Evolutionary conservation across 23 tunicate genomes (phyloP).

Genomic region (Clavelina lepadiformis): DNA sequence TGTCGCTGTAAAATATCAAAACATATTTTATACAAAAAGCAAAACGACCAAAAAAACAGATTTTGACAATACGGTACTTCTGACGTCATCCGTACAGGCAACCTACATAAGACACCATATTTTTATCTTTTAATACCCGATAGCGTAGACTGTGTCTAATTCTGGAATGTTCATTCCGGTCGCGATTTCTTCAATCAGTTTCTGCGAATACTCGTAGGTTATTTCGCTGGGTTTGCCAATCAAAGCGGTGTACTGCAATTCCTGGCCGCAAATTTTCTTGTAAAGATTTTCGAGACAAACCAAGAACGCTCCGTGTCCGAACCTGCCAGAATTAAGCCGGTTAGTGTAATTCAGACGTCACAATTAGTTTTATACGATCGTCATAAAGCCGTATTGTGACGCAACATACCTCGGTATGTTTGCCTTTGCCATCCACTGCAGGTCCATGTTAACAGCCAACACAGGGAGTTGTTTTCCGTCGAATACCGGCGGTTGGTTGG

Average conservation of each 20-base stretch:
- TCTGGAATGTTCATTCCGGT: constrained; percentile 47
- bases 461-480: constrained; percentile 71
- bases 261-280: constrained; percentile 82
- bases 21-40: background rate
- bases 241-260: constrained; percentile 69
- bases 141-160: constrained; percentile 82
- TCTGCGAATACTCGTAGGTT: constrained; percentile 94
- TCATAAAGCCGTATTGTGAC: too few relatives aligned
- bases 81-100: background rate
- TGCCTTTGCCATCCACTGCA: constrained; percentile 99
- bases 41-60: background rate
- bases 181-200: constrained; percentile 87
- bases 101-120: too few relatives aligned
- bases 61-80: background rate
- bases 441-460: constrained; percentile 90
- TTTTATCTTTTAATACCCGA: too few relatives aligned
- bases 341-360: too few relatives aligned
- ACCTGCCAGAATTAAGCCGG: constrained; percentile 29
- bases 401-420: constrained; percentile 72
- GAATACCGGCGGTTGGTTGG: constrained; percentile 40
- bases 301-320: constrained; percentile 97
- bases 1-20: constrained; percentile 51
- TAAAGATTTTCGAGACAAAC: constrained; percentile 86
- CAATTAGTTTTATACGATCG: too few relatives aligned
- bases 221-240: constrained; percentile 93